These are phyloP conservation scores for Cervus canadensis DNA, from an alignment of 2,113 vertebrate species.

Conservation along the genomic window DNA sequence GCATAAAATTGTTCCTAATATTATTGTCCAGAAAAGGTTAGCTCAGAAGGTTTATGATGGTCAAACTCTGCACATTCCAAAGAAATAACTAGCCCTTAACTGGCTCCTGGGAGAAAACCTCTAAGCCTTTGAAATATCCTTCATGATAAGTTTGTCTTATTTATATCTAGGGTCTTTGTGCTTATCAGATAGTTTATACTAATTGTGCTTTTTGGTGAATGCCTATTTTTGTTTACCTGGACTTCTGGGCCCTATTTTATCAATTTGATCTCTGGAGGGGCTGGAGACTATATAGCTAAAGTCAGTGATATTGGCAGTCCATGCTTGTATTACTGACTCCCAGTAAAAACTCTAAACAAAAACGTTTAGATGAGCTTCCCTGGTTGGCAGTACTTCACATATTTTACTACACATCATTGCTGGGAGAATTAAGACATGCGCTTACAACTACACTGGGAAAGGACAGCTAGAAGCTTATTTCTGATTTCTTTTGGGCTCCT, in stretches of 20 bases:
- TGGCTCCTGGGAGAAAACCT: background rate
- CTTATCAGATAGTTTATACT: background rate
- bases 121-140: background rate
- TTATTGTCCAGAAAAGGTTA: background rate
- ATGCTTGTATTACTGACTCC: background rate
- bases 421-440: background rate
- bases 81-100: background rate
- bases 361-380: background rate
- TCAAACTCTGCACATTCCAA: background rate
- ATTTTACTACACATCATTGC: background rate
- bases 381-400: background rate
- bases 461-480: background rate
- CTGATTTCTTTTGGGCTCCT: background rate
- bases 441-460: background rate
- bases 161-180: background rate
- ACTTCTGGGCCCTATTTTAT: background rate
- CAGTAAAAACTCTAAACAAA: background rate
- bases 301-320: background rate
- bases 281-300: background rate
- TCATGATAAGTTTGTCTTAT: background rate
- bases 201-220: background rate
- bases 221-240: background rate
- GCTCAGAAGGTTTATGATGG: background rate
- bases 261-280: background rate
- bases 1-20: background rate